These are phyloP conservation scores for Diorhabda sublineata DNA, from an alignment of 1,140 invertebrate genomes.

Conservation along the genomic window DNA sequence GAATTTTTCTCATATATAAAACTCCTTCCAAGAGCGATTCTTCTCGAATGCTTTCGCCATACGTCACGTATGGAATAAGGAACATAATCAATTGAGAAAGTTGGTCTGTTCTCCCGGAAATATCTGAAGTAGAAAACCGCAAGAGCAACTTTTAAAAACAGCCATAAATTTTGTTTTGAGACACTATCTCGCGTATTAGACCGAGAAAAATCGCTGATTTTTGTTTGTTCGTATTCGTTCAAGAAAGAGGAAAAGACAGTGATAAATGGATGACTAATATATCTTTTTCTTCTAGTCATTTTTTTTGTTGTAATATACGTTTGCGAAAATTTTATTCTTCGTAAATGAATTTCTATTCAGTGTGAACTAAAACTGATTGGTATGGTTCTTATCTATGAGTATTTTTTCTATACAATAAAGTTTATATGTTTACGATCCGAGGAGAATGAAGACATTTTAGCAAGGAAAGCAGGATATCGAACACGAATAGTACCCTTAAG, in stretches of 20 bases:
- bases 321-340: too few species aligned
- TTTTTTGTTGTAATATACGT: too few species aligned
- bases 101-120: slow-evolving; percentile 5
- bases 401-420: too few species aligned
- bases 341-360: too few species aligned
- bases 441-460: too few species aligned
- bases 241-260: background rate
- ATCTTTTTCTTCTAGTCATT: background rate
- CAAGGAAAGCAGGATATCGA: too few species aligned
- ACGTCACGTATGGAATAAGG: slow-evolving; percentile 2
- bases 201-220: slow-evolving; percentile 11
- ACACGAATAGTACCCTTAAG: too few species aligned
- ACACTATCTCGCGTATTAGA: slow-evolving; percentile 11
- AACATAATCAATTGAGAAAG: slow-evolving; percentile 10
- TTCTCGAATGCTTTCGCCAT: background rate
- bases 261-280: slow-evolving; percentile 7
- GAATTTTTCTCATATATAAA: background rate
- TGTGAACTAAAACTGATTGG: too few species aligned
- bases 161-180: slow-evolving; percentile 10
- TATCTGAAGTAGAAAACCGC: slow-evolving; percentile 9
- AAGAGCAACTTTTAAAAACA: slow-evolving; percentile 7
- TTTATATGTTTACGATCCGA: too few species aligned
- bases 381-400: too few species aligned
- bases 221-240: slow-evolving; percentile 11
- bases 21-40: background rate